Base-by-base conservation (phyloP, 2,888 invertebrate species). In the Ormyrus pomaceus region DNA sequence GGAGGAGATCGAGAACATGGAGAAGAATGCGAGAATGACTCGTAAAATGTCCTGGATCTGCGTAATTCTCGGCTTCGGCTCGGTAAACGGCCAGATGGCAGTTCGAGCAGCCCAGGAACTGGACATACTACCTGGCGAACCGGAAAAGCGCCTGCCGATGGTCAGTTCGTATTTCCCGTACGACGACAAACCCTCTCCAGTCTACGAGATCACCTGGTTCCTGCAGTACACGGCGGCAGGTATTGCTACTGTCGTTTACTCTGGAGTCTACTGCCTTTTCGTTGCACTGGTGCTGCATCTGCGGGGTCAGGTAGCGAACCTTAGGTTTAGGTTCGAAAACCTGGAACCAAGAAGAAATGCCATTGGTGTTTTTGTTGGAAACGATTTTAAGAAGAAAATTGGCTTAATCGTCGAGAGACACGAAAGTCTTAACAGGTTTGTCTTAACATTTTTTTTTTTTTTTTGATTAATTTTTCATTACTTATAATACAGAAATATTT, bases 201-300 rank as follows among this genome's bases (percentile, higher is more conserved):
- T 79, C 50, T 88, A 83, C 56, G 83, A 86, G 62, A 82, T 86
- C 5, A 86, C 86, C 0, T 88, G 85, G 86, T 4, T 86, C 1
- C 81, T 83, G n/a, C 88, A 88, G 70, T 86, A 83, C 9, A 48
- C 84, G 0, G 81, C 79, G 5, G 83, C 86, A 0, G 66, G 74
- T 6, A 10, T 86, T 4, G 80, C 85, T 0, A 84, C 85, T 8
- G 76, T 85, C 11, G 83, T 81, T 6, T 88, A 86, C 59, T 84
- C 87, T 1, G 84, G 84, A 8, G 83, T 86, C 19, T 86, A 88
- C 45, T 82, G 85, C 6, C 84, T 85, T 5, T 74, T 87, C 4
- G 84, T 84, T 3, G 82, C 86, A 11, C 69, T 88, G 11, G 82
- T 87, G 5, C 70, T 87, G 34, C 88, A 88, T 72, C 55, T 87